Evolutionary conservation across 2,113 vertebrate genomes (phyloP), one percentile per base, ranked within the genome.

Genomic region (Excalfactoria chinensis): DNA sequence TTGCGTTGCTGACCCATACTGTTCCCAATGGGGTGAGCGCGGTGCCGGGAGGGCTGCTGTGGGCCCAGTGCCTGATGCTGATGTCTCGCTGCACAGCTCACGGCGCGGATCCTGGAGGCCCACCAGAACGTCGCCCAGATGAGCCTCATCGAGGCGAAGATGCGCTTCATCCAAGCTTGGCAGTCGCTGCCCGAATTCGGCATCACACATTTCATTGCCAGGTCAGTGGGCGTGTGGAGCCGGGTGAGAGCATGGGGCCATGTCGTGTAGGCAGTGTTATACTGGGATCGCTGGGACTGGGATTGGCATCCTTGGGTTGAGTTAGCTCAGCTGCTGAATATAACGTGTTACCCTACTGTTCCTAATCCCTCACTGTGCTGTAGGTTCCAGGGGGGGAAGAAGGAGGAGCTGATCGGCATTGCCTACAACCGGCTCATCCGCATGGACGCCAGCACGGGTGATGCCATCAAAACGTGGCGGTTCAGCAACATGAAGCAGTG

Each of bases 401-500:
- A 98, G 93, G 99, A 99, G 67, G 99, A 99, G 95, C 98, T 99
- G 83, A 99, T 99, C 7, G 99, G 99, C 68, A 99, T 99, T 93
- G 98, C 99, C 71, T 99, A 99, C 95, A 99, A 99, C 95, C 98
- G 99, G 53, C 95, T 99, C 93, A 99, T 99, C 88, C 98, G 99
- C 55, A 99, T 99, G 98, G 99, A 99, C 2, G 98, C 99, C 20
- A 63, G 97, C 98, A 99, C 98, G 0, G 99, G 99, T 18, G 99
- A 99, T 2, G 99, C 99, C 26, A 98, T 99, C 95, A 99, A 99
- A 95, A 99, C 99, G 19, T 99, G 99, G 99, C 97, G 99, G 58
- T 99, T 99, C 97, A 99, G 99, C 98, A 99, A 99, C 98, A 99
- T 99, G 99, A 99, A 99, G 71, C 99, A 99, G 97, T 99, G 99